Conservation (phyloP, 2,888 invertebrate species). For the Ditula angustiorana region DNA sequence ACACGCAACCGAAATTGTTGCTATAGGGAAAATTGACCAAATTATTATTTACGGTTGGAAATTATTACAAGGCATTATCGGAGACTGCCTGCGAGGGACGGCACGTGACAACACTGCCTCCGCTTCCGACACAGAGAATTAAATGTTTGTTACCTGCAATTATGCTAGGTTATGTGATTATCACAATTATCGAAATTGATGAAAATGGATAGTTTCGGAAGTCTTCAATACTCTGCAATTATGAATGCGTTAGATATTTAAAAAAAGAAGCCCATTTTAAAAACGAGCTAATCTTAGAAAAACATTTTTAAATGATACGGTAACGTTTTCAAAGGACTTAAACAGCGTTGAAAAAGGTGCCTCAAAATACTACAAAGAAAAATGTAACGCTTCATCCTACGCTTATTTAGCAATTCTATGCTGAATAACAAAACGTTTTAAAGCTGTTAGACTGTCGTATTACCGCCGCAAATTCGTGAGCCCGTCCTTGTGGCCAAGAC, state of each 20-base stretch:
- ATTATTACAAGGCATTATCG: slow-evolving; percentile 80
- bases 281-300: not conserved
- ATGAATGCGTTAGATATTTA: not conserved
- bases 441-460: not conserved
- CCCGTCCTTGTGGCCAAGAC: not conserved
- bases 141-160: slow-evolving; percentile 31
- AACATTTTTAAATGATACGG: not conserved
- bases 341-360: not conserved
- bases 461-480: not conserved
- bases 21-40: slow-evolving; percentile 81
- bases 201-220: not conserved
- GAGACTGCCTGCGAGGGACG: slow-evolving; percentile 44
- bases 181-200: slow-evolving; percentile 17
- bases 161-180: slow-evolving; percentile 7
- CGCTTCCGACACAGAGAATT: slow-evolving; percentile 22
- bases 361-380: not conserved
- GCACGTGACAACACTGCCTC: slow-evolving; percentile 16
- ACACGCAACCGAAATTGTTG: slow-evolving; percentile 81
- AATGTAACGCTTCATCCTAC: slow-evolving; percentile 1
- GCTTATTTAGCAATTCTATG: slow-evolving; percentile 1
- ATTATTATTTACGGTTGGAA: slow-evolving; percentile 83
- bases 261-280: not conserved
- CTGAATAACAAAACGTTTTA: not conserved
- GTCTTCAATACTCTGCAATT: not conserved
- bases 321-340: not conserved